phyloP scores from a whole-genome alignment of 2,888 invertebrate genomes.

The Copidosoma aretas region DNA sequence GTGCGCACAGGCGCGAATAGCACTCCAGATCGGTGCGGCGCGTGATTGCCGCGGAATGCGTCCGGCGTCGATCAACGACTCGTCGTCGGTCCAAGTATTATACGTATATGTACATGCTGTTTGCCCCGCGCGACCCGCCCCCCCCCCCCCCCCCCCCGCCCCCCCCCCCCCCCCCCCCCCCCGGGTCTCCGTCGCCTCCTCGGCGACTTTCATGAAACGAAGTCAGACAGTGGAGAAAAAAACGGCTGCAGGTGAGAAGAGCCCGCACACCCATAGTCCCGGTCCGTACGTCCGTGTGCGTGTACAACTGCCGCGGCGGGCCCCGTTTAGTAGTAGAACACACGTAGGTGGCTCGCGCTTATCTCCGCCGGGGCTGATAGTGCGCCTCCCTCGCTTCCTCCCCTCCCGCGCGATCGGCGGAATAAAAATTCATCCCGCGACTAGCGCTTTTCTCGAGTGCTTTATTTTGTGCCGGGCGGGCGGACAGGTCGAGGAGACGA shows the following conservation, averaged over 20 bases:
- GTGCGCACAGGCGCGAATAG: background rate
- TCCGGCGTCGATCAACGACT: background rate
- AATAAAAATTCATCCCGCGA: conserved; percentile 53
- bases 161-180: background rate
- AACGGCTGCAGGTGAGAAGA: no score
- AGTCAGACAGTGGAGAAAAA: no score
- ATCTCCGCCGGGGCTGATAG: conserved; percentile 41
- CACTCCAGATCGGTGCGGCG: conserved; percentile 13
- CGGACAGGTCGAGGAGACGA: conserved; percentile 42
- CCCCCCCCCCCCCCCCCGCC: no score
- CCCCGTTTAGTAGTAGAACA: no score
- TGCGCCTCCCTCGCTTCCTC: conserved; percentile 5
- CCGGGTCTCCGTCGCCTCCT: conserved; percentile 42
- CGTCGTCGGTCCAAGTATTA: no score
- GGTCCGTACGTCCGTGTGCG: no score
- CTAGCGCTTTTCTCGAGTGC: conserved; percentile 56
- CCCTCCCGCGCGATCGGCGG: conserved; percentile 48
- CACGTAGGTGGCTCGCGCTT: no score
- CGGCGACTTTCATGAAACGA: no score
- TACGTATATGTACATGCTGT: conserved; percentile 9
- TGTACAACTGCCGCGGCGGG: no score
- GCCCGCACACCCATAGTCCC: no score
- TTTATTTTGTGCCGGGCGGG: conserved; percentile 57
- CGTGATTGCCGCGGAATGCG: conserved; percentile 24
- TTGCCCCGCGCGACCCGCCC: conserved; percentile 31